A percentile compares a stretch with the other conserved stretches of the same genome.
phyloP scores from a whole-genome alignment of 2,113 vertebrate species.

The Dipodomys stephensi region DNA sequence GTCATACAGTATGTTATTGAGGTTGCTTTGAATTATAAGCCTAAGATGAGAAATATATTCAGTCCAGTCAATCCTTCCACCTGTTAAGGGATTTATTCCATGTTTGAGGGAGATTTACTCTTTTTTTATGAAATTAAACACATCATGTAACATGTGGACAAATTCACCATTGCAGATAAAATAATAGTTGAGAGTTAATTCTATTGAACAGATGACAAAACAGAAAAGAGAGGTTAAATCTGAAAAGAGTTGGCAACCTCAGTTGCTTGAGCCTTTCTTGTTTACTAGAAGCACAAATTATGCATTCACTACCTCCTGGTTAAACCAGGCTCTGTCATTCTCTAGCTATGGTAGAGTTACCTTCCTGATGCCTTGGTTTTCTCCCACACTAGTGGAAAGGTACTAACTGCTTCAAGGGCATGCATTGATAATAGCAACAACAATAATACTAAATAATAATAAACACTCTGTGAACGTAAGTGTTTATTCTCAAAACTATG shows the following conservation, averaged over 20 bases:
- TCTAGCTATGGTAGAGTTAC: not conserved
- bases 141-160: not conserved
- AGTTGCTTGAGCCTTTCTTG: not conserved
- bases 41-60: not conserved
- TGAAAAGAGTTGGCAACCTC: not conserved
- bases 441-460: no score
- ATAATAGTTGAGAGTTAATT: not conserved
- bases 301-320: not conserved
- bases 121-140: not conserved
- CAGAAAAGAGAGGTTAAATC: not conserved
- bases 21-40: not conserved
- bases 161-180: not conserved
- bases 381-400: not conserved
- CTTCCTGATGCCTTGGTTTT: not conserved
- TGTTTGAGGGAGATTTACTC: not conserved
- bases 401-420: not conserved
- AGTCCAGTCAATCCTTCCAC: not conserved
- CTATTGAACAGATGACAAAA: not conserved
- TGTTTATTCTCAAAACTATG: not conserved
- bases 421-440: not conserved
- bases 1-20: not conserved
- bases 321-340: not conserved
- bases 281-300: not conserved
- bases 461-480: not conserved
- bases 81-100: not conserved